Conservation (phyloP, 1,140 invertebrate species). For the Drosophila teissieri region DNA sequence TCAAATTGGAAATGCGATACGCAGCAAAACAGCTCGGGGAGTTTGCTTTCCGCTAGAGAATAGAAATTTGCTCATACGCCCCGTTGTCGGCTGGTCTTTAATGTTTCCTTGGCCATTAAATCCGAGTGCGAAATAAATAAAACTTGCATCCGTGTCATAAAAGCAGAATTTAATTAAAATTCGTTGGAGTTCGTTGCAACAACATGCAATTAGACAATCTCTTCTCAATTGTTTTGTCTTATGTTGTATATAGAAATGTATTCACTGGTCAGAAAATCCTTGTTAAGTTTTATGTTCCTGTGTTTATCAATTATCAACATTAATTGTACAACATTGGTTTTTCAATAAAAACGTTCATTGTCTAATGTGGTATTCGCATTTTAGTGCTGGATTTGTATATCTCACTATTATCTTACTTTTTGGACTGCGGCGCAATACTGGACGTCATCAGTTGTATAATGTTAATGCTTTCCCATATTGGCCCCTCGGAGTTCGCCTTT, state of each 20-base stretch:
- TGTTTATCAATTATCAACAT: too few species aligned
- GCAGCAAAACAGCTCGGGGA: slow-evolving; percentile 23
- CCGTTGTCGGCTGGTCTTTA: slow-evolving; percentile 50
- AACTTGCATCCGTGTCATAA: slow-evolving; percentile 70
- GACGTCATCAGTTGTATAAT: slow-evolving; percentile 27
- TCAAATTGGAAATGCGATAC: slow-evolving; percentile 76
- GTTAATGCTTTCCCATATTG: slow-evolving; percentile 30
- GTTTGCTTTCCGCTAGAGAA: slow-evolving; percentile 19
- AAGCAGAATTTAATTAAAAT: slow-evolving; percentile 75
- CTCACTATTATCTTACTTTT: slow-evolving; percentile 6
- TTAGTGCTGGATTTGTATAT: slow-evolving; percentile 11
- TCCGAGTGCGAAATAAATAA: slow-evolving; percentile 35
- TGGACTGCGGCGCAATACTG: slow-evolving; percentile 13
- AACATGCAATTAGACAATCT: slow-evolving; percentile 55
- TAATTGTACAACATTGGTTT: not conserved
- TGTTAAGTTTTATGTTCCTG: not conserved
- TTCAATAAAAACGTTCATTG: not conserved
- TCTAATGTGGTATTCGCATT: slow-evolving; percentile 4
- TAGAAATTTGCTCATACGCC: slow-evolving; percentile 64
- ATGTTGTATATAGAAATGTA: not conserved
- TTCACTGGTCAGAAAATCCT: not conserved
- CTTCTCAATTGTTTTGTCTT: too few species aligned
- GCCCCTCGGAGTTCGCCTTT: slow-evolving; percentile 22
- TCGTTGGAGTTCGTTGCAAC: slow-evolving; percentile 49
- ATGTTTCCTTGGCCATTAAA: slow-evolving; percentile 44